phyloP scores from a whole-genome alignment of 2,113 vertebrate genomes.

The Callipepla squamata region DNA sequence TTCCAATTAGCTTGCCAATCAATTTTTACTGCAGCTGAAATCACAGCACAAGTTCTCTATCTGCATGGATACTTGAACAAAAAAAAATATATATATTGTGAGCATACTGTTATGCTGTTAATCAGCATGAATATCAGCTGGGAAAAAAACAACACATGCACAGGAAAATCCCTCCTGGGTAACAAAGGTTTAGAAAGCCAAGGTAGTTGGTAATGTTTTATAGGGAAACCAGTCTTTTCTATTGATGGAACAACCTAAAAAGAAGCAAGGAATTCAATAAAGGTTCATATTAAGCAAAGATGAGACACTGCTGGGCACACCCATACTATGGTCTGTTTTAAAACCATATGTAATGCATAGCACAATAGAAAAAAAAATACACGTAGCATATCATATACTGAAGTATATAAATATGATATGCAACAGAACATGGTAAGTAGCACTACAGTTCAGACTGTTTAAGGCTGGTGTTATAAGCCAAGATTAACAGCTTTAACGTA shows the following conservation, averaged over 20 bases:
- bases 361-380: background rate
- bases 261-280: background rate
- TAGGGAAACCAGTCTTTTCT: background rate
- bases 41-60: background rate
- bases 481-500: slow-evolving; percentile 6
- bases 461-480: background rate
- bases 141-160: background rate
- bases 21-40: background rate
- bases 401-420: background rate
- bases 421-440: slow-evolving; percentile 12
- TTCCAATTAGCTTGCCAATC: background rate
- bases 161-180: background rate
- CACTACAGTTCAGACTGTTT: background rate
- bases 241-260: background rate
- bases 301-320: background rate
- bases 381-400: background rate
- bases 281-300: background rate
- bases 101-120: background rate
- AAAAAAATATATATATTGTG: background rate
- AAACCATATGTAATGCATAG: background rate
- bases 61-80: background rate
- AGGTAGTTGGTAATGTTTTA: background rate
- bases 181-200: background rate
- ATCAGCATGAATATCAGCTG: background rate
- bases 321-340: background rate